Base-by-base conservation (phyloP, 2,797 vertebrate genomes). In the Sternarchorhynchus goeldii region DNA sequence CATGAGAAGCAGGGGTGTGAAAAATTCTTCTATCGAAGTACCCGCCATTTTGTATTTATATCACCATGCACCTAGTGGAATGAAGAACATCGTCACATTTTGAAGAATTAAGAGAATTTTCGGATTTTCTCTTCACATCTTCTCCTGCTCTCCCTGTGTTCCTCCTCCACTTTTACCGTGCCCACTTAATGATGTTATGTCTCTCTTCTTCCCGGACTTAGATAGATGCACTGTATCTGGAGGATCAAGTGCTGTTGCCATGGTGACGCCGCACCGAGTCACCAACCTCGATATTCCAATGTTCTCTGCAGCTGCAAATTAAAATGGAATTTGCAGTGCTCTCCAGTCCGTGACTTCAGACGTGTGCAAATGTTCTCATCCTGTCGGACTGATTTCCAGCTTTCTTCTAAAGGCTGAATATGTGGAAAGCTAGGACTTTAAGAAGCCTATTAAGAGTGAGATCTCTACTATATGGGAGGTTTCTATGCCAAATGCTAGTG, bases 221-320 rank as follows among this genome's bases (percentile, higher is more conserved):
- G 66, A 84, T 81, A 82, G 73, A 77, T 77, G 63, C 60, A 25
- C 62, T 83, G 76, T 83, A 85, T 88, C 80, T 78, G 64, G 75
- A 77, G 75, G 67, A 83, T 84, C 72, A 82, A 82, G 78, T 81
- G 79, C 73, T 82, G 88, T 89, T 89, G 75, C 86, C 85, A 89
- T 88, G 85, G 80, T 68, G 81, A 87, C 88, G 77, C 63, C 60
- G 77, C 80, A 85, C 75, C 76, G 80, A 84, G 83, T 85, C 64
- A 77, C 80, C 39, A 25, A 73, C 8, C 45, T 81, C 39, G 78
- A 74, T 79, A 78, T 78, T 75, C 80, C 79, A 58, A 73, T 82
- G 45, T 76, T 65, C 80, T 83, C 77, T 53, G 79, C 77, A 77
- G 84, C 81, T 60, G 76, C 81, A 78, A 82, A 83, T 86, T 77